Evolutionary conservation across 2,888 invertebrate species (phyloP).

Genomic region (Dusona sp.): DNA sequence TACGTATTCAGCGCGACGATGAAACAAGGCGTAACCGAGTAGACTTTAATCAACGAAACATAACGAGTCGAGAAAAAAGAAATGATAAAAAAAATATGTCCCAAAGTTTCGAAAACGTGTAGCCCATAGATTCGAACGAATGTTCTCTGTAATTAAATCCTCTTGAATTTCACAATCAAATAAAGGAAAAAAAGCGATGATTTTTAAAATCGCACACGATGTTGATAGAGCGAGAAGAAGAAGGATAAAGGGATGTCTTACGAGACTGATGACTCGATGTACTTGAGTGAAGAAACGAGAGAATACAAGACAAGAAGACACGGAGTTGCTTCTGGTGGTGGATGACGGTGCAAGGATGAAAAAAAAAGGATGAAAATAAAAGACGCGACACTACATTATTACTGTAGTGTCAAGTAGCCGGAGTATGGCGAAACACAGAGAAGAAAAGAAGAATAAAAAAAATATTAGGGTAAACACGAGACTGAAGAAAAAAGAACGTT

Average conservation of each 20-base stretch:
- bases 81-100: neutral
- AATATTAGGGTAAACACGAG: conserved; percentile 9
- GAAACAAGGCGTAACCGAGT: neutral
- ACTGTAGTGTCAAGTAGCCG: conserved; percentile 31
- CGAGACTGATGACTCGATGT: conserved; percentile 42
- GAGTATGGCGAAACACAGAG: conserved; percentile 43
- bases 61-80: neutral
- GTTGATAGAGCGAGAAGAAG: neutral
- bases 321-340: conserved; percentile 64
- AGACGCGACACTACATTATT: conserved; percentile 24
- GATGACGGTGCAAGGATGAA: conserved; percentile 27
- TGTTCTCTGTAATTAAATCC: neutral
- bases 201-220: neutral
- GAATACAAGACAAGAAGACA: conserved; percentile 60
- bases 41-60: neutral
- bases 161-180: neutral
- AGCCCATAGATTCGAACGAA: neutral
- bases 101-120: neutral
- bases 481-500: conserved; percentile 18
- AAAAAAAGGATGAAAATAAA: conserved; percentile 18
- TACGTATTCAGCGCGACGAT: neutral
- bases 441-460: conserved; percentile 15
- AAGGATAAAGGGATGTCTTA: conserved; percentile 30
- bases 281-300: conserved; percentile 50
- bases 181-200: neutral